A percentile compares a stretch with the other conserved stretches of the same genome.
phyloP scores from a whole-genome alignment of 1,140 invertebrate genomes.

The Lepidurus arcticus region DNA sequence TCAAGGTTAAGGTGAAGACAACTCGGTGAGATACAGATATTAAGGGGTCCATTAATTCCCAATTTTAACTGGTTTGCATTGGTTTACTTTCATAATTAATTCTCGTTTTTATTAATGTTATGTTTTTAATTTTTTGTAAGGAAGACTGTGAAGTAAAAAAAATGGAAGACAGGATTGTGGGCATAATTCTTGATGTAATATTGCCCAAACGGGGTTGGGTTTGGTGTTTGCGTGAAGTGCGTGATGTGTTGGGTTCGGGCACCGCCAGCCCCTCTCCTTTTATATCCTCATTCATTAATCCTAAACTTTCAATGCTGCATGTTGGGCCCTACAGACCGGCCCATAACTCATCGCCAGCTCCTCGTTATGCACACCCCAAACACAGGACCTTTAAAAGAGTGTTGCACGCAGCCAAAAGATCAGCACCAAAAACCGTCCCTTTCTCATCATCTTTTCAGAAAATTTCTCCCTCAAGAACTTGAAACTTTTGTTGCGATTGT shows the following conservation, averaged over 20 bases:
- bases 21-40: not conserved
- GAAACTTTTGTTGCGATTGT: too few species aligned
- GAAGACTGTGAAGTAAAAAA: not conserved
- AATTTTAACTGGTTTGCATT: not conserved
- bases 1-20: too few species aligned
- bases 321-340: conserved; percentile 16
- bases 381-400: conserved; percentile 15
- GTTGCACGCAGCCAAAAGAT: conserved; percentile 17
- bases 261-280: conserved; percentile 20
- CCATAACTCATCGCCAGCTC: conserved; percentile 17
- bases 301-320: conserved; percentile 22
- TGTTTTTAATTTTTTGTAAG: not conserved
- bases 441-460: not conserved
- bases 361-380: conserved; percentile 21
- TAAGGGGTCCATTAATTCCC: not conserved
- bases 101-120: not conserved
- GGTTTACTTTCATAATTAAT: not conserved
- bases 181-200: conserved; percentile 22
- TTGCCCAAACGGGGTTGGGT: conserved; percentile 8
- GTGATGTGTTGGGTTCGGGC: conserved; percentile 20
- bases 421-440: conserved; percentile 7
- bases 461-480: not conserved
- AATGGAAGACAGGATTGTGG: conserved; percentile 10
- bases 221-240: conserved; percentile 14
- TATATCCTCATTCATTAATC: conserved; percentile 22